Percentiles rank a stretch among this genome's conserved stretches.
These are phyloP conservation scores for Anastatus disparis DNA, from an alignment of 1,140 invertebrate genomes.

Conservation along the genomic window DNA sequence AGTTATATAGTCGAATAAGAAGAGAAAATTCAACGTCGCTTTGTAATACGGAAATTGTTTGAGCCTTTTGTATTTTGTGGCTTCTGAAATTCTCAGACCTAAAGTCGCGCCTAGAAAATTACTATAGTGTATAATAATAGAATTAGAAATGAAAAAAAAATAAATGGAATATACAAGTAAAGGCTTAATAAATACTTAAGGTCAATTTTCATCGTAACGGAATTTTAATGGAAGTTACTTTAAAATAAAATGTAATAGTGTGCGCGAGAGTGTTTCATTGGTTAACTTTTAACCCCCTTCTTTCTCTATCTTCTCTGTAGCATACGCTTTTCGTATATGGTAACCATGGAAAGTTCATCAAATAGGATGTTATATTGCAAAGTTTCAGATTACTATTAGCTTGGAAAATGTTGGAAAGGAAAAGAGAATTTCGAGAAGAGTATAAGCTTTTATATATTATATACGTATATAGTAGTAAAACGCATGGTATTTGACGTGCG, in stretches of 20 bases:
- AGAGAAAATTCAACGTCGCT: slow-evolving; percentile 48
- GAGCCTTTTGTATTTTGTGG: slow-evolving; percentile 61
- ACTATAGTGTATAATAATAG: slow-evolving; percentile 10
- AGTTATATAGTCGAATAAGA: neutral
- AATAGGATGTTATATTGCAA: neutral
- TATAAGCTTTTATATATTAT: too few species aligned
- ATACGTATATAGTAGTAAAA: too few species aligned
- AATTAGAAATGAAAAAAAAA: too few species aligned
- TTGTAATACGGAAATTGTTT: slow-evolving; percentile 58
- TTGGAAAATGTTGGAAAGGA: neutral
- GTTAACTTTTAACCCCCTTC: too few species aligned
- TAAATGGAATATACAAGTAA: too few species aligned
- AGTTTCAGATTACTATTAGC: slow-evolving; percentile 17
- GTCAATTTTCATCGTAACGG: slow-evolving; percentile 14
- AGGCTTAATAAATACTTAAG: slow-evolving; percentile 30
- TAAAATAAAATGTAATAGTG: neutral
- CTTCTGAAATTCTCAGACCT: slow-evolving; percentile 60
- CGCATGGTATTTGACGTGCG: neutral
- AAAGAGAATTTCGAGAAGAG: too few species aligned
- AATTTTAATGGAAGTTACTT: slow-evolving; percentile 34
- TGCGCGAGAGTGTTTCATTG: neutral
- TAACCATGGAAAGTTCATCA: slow-evolving; percentile 8
- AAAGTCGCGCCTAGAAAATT: slow-evolving; percentile 39
- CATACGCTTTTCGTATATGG: neutral
- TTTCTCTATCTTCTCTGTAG: too few species aligned